Evolutionary conservation across 1,140 invertebrate species (phyloP).

Genomic region (Pseudomyrmex sp.): DNA sequence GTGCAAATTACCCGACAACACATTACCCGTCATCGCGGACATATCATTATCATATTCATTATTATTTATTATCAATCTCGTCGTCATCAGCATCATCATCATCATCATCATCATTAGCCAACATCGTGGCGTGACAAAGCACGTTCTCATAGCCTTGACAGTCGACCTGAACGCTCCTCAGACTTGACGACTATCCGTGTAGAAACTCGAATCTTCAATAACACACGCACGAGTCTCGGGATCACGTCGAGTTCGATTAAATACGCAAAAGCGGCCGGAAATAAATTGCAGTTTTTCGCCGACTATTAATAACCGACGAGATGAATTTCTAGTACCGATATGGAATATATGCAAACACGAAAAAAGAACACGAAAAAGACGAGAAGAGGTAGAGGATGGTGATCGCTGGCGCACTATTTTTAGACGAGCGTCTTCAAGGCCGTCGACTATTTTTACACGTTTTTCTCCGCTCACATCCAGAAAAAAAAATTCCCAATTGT

Average conservation of each 20-base stretch:
- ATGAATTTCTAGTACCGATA: neutral
- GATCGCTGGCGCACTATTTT: constrained; percentile 67
- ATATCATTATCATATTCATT: constrained; percentile 62
- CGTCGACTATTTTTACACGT: constrained; percentile 47
- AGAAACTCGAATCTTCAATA: constrained; percentile 31
- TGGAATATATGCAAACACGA: neutral
- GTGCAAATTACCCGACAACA: neutral
- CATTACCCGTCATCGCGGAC: constrained; percentile 65
- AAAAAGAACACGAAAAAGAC: constrained; percentile 6
- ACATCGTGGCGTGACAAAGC: constrained; percentile 78
- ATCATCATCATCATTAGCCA: constrained; percentile 68
- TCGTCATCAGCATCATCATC: constrained; percentile 68
- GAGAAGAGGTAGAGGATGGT: constrained; percentile 10
- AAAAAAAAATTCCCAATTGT: constrained; percentile 68
- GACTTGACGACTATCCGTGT: constrained; percentile 33
- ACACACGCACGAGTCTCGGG: neutral
- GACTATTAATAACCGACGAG: neutral
- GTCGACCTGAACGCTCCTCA: constrained; percentile 76
- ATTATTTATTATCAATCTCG: constrained; percentile 66
- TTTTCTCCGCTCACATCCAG: constrained; percentile 43
- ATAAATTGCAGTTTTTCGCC: neutral
- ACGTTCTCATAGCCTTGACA: constrained; percentile 81
- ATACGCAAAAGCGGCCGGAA: neutral
- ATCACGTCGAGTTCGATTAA: constrained; percentile 6
- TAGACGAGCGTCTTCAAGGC: constrained; percentile 75